Conservation (phyloP, 2,888 invertebrate genomes). For the Thereva nobilitata region DNA sequence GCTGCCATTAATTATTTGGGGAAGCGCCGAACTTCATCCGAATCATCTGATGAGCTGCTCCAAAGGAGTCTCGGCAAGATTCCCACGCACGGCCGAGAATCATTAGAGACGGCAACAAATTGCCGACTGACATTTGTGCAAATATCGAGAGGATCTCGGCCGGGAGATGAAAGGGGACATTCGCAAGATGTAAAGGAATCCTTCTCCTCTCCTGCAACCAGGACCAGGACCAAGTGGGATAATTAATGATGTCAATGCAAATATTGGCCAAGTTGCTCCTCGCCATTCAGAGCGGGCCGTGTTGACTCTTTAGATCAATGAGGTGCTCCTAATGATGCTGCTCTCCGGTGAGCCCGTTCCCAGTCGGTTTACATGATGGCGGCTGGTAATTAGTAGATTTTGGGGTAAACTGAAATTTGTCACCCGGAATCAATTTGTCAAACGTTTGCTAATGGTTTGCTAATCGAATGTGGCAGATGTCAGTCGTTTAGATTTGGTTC, state of each 20-base stretch:
- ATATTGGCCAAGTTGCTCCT: constrained; percentile 35
- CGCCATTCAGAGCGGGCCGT: constrained; percentile 8
- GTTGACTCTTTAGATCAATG: constrained; percentile 41
- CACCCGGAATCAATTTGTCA: constrained; percentile 33
- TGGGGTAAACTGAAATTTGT: constrained; percentile 36
- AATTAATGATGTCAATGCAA: constrained; percentile 42
- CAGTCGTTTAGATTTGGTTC: not conserved
- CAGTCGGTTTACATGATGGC: not conserved
- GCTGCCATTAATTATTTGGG: no score
- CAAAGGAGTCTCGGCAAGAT: no score
- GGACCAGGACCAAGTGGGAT: constrained; percentile 22
- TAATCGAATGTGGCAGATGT: constrained; percentile 27
- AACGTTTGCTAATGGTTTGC: constrained; percentile 28
- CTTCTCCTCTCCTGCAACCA: constrained; percentile 3
- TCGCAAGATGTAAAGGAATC: constrained; percentile 3
- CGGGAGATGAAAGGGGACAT: not conserved
- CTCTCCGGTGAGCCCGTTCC: not conserved
- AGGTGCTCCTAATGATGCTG: constrained; percentile 35
- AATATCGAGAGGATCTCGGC: constrained; percentile 1
- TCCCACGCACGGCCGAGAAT: not conserved
- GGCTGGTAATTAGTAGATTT: constrained; percentile 30
- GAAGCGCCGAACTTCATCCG: no score
- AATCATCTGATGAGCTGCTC: no score
- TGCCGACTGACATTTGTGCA: constrained; percentile 17
- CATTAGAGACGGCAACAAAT: not conserved